phyloP scores from a whole-genome alignment of 2,888 invertebrate species.

The Gnatocerus cornutus region DNA sequence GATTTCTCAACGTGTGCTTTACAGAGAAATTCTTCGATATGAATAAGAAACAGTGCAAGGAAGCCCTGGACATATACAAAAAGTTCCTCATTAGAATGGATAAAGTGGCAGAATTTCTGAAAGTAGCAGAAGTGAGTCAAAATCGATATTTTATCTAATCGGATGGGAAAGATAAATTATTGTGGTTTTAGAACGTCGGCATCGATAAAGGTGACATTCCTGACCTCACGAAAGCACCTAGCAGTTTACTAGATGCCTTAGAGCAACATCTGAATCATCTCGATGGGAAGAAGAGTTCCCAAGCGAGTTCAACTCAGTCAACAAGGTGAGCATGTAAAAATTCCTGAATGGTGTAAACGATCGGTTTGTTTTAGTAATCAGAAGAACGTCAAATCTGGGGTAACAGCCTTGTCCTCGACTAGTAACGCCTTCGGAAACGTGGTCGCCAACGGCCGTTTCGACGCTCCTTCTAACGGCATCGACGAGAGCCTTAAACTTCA shows the following conservation, averaged over 20 bases:
- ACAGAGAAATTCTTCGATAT: conserved; percentile 99
- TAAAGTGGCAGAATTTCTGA: conserved; percentile 98
- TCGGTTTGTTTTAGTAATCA: conserved; percentile 77
- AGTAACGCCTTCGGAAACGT: conserved; percentile 91
- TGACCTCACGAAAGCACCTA: conserved; percentile 98
- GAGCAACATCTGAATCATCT: conserved; percentile 96
- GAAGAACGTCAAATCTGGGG: conserved; percentile 92
- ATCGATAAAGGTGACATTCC: conserved; percentile 99
- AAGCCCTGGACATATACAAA: conserved; percentile 98
- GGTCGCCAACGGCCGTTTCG: conserved; percentile 73
- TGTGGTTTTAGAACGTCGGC: conserved; percentile 89
- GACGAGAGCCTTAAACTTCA: conserved; percentile 90
- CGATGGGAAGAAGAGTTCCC: conserved; percentile 93
- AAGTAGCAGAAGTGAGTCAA: conserved; percentile 77
- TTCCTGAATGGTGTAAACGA: conserved; percentile 6
- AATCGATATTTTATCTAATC: conserved; percentile 26
- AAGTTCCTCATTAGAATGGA: conserved; percentile 99
- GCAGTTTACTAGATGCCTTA: conserved; percentile 96
- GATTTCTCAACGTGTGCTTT: conserved; percentile 9
- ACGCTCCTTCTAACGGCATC: conserved; percentile 79
- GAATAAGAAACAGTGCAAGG: conserved; percentile 99
- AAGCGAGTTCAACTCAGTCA: conserved; percentile 50
- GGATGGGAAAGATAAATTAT: conserved; percentile 10
- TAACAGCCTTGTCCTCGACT: conserved; percentile 90
- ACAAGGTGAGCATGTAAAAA: conserved; percentile 50